Base-by-base conservation (phyloP, 2,888 invertebrate genomes). In the Protodeltote pygarga region DNA sequence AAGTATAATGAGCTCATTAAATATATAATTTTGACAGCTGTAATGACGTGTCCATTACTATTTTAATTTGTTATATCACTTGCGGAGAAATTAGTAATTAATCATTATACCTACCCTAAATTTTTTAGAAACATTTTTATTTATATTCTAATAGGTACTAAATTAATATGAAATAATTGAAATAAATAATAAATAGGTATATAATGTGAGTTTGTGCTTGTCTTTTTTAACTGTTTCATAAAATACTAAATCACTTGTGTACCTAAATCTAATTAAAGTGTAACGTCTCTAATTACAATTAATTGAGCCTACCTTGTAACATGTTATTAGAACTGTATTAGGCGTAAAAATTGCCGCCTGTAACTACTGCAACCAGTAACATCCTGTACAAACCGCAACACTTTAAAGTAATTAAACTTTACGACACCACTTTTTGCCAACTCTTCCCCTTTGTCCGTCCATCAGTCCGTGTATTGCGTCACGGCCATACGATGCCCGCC, bases 391-490 rank as follows among this genome's bases (percentile, higher is more conserved):
- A 62, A 64, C 65, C 50, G 62, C 68, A 71, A 65, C 51, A 51
- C 39, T 64, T 40, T 65, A 65, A 42, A 49, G 60, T 64, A 76
- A 80, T 81, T 73, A 73, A 66, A 73, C 44, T 80, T 84, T 79
- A 85, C 75, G 65, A 73, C 53, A 27, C 46, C 11, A 62, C 53
- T 85, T 86, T 85, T 85, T 85, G 82, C 79, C 55, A 82, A 78
- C 74, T 77, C 65, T 77, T 73, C 66, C 73, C 72, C 72, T 77
- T 77, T 80, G 77, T 80, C 65, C 69, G 61, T 39, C 61, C 47
- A 65, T 52, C 64, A 14, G 34, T 34, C 33, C 27, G 45, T 17
- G 38, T 61, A 59, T 80, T 77, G 73, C 81, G 71, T 76, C 79
- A 79, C 65, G 64, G 59, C 65, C 52, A 48, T 34, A 29, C 60